Evolutionary conservation across 2,888 invertebrate genomes (phyloP), one percentile per base, ranked within the genome.

Genomic region (Eustalomyia histrio): DNA sequence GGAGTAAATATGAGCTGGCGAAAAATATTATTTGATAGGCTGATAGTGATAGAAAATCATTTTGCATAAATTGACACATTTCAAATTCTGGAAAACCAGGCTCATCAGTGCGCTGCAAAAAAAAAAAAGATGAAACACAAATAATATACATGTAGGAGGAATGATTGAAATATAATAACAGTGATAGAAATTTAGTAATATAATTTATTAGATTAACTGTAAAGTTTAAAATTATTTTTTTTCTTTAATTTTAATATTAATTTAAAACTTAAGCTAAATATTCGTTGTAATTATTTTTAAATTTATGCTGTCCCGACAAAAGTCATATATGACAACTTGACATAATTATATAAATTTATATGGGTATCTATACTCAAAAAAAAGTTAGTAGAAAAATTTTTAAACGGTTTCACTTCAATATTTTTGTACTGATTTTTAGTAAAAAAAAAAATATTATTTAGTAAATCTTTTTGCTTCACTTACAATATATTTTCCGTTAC

Each of bases 1-100:
- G 98, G 85, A 98, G 92, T 84, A 96, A 93, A 90, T 97, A 98
- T 52, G 97, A 96, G 80, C 95, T 95, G 72, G 95, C 91, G 89
- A 97, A 96, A 92, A 98, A 97, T 29, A 94, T 93, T 90, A 96
- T 92, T 90, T 96, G 95, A 79, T 87, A 91, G 78, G 87, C 86
- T 75, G 86, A 81, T 82, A 79, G 82, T 89, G 92, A 84, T 52
- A 90, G 71, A 87, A 92, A 85, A 91, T 92, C 85, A 92, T 93
- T 84, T 92, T 89, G 87, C 93, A 93, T 61, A 92, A 92, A 89
- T 93, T 94, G 18, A 92, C 94, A 53, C 78, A 85, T 78, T 14
- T 85, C 83, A 65, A 73, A 67, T 29, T 73, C 78, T 55, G 78
- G 78, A n/a, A 79, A 5, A 35, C 61, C 72, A 8, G 72, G 82